phyloP scores from a whole-genome alignment of 2,113 vertebrate species.

The Daphoenositta chrysoptera region DNA sequence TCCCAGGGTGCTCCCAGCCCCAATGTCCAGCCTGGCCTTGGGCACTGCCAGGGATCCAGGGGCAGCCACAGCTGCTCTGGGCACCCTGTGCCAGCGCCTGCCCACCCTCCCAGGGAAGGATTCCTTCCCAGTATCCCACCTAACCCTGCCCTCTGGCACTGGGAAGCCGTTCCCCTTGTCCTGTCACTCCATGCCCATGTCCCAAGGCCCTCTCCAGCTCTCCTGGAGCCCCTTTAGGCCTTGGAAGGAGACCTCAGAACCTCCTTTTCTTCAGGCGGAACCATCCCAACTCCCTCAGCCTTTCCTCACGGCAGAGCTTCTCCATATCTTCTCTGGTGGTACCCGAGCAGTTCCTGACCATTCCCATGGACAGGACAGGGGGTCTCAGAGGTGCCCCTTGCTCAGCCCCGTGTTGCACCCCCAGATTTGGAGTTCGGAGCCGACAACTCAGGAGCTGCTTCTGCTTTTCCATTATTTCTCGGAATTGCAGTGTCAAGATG shows the following conservation, averaged over 20 bases:
- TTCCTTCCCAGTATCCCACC: background rate
- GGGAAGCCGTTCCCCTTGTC: background rate
- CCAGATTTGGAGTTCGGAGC: background rate
- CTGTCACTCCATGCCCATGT: background rate
- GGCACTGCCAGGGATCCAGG: background rate
- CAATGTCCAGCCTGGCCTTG: background rate
- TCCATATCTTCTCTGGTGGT: background rate
- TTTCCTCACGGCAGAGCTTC: background rate
- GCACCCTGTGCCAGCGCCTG: background rate
- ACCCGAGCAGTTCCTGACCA: rapidly evolving
- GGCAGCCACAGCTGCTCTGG: background rate
- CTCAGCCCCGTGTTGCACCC: rapidly evolving
- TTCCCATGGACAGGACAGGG: background rate
- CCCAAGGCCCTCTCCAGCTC: background rate
- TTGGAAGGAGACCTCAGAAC: background rate
- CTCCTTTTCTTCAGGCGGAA: background rate
- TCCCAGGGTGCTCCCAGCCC: background rate
- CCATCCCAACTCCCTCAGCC: background rate
- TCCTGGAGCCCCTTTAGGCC: background rate
- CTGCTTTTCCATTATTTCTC: background rate
- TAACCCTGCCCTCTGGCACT: rapidly evolving
- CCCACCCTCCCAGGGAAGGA: rapidly evolving
- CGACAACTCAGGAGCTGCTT: background rate
- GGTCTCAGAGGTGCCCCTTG: background rate
- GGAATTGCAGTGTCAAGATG: background rate